These are phyloP conservation scores for Lymantria dispar DNA, from an alignment of 2,888 invertebrate genomes.

Conservation along the genomic window DNA sequence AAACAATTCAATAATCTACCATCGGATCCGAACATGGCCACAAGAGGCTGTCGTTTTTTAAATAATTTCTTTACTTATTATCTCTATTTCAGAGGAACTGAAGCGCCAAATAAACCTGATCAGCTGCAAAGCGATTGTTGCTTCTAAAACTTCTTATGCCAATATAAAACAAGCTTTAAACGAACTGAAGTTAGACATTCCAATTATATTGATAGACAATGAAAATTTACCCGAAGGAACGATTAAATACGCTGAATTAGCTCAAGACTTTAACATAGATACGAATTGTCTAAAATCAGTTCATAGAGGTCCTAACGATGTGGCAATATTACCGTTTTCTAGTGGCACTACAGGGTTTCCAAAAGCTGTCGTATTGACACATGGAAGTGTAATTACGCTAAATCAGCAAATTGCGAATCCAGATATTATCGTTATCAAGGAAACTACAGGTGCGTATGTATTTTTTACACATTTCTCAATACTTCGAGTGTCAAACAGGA, in stretches of 20 bases:
- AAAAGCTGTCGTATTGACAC: constrained; percentile 87
- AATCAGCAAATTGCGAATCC: constrained; percentile 63
- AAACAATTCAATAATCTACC: too few species aligned
- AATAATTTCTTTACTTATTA: too few species aligned
- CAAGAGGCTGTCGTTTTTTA: too few species aligned
- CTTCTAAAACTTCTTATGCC: constrained; percentile 77
- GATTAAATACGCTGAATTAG: constrained; percentile 85
- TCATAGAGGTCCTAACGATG: constrained; percentile 76
- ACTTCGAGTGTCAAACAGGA: too few species aligned
- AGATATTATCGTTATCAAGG: constrained; percentile 56
- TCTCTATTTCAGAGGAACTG: constrained; percentile 84
- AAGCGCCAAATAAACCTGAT: constrained; percentile 83
- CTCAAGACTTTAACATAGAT: constrained; percentile 77
- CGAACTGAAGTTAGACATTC: constrained; percentile 66
- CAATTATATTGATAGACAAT: constrained; percentile 74
- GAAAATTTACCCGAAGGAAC: constrained; percentile 77
- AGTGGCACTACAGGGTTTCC: constrained; percentile 93
- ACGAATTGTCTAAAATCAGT: constrained; percentile 72
- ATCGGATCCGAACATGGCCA: too few species aligned
- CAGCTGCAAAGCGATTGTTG: constrained; percentile 85
- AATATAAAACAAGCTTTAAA: constrained; percentile 74
- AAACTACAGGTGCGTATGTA: constrained; percentile 58
- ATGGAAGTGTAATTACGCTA: constrained; percentile 80
- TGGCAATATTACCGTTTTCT: constrained; percentile 89
- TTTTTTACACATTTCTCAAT: too few species aligned